A percentile compares a stretch with the other conserved stretches of the same genome.
Conservation (phyloP, 2,797 vertebrate species). For the Poeciliopsis infans region DNA sequence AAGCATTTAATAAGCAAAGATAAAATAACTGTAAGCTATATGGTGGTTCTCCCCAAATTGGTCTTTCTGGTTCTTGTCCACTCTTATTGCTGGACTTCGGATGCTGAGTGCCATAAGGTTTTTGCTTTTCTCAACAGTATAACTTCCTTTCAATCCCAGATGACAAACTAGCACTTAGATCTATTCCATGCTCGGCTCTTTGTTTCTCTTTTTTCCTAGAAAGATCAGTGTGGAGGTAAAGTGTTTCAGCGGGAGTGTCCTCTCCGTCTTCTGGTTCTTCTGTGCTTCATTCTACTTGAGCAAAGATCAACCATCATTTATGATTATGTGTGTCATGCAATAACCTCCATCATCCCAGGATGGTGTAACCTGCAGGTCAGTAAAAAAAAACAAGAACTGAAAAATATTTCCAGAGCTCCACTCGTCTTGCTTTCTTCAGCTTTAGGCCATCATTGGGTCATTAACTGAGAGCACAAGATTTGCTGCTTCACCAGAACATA, state of each 20-base stretch:
- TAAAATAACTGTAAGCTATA: not conserved
- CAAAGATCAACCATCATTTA: not conserved
- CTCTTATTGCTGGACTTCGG: not conserved
- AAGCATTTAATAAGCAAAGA: not conserved
- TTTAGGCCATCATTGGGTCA: not conserved
- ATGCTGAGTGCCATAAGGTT: not conserved
- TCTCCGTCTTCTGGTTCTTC: not conserved
- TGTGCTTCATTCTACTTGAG: not conserved
- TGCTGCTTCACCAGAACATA: not conserved
- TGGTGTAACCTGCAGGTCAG: not conserved
- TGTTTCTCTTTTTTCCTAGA: not conserved
- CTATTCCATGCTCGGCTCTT: not conserved
- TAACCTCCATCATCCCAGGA: not conserved
- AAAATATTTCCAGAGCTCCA: not conserved
- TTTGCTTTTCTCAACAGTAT: not conserved
- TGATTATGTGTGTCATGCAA: not conserved
- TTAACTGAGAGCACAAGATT: not conserved
- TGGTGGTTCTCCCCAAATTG: not conserved
- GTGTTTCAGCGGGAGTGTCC: not conserved
- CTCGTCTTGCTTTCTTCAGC: not conserved
- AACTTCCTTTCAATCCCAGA: not conserved
- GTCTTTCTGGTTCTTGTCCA: not conserved
- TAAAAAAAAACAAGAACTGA: not conserved
- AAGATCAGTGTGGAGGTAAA: not conserved
- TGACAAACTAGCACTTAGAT: not conserved